phyloP scores from a whole-genome alignment of 2,888 invertebrate genomes.

The Rosalia funebris region DNA sequence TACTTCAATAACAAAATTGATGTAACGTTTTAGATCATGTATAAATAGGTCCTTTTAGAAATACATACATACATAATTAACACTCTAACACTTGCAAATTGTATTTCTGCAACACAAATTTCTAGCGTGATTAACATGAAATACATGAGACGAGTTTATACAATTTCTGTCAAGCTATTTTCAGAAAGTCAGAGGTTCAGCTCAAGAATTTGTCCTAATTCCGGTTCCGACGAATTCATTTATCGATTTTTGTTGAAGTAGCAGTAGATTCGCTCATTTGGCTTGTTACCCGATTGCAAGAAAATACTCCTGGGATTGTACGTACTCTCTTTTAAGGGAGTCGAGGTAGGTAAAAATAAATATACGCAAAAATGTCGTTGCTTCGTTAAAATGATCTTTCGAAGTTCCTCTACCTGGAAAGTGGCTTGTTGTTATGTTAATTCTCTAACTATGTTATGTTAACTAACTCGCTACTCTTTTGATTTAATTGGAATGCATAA shows the following conservation, averaged over 20 bases:
- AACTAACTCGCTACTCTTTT: no score
- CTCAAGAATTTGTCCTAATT: background rate
- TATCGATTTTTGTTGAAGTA: slow-evolving; percentile 7
- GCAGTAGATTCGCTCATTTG: slow-evolving; percentile 1
- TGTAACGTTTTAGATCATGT: no score
- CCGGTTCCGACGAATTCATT: background rate
- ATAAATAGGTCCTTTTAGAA: no score
- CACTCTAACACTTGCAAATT: no score
- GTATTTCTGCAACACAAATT: no score
- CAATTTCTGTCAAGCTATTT: background rate
- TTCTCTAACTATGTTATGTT: background rate
- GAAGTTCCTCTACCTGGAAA: background rate
- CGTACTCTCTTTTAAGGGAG: background rate
- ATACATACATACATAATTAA: no score
- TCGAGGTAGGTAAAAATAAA: background rate
- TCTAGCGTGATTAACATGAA: no score
- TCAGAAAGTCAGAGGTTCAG: slow-evolving; percentile 5
- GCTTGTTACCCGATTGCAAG: background rate
- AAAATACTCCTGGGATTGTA: background rate
- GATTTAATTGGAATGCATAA: no score
- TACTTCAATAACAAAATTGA: no score
- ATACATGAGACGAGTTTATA: background rate
- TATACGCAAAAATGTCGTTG: background rate
- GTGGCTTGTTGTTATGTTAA: background rate
- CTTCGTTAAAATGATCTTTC: background rate